These are phyloP conservation scores for Drosophila sechellia DNA, from an alignment of 1,140 invertebrate species.

Conservation along the genomic window DNA sequence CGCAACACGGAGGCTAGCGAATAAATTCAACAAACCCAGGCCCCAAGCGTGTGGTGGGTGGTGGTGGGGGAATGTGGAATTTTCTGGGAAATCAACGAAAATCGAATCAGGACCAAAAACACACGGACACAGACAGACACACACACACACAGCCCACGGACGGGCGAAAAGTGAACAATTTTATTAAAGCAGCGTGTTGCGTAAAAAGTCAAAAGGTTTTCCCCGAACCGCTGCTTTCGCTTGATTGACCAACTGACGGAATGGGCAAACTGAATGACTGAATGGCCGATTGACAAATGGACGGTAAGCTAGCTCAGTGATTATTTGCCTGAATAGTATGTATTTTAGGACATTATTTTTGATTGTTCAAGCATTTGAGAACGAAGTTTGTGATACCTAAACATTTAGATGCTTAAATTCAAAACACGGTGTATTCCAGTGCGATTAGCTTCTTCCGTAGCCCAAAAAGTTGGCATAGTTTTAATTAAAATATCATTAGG, in stretches of 20 bases:
- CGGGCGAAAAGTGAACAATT: slow-evolving; percentile 28
- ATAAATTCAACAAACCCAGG: slow-evolving; percentile 29
- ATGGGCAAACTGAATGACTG: neutral
- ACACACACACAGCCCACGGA: no score
- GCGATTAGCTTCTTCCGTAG: no score
- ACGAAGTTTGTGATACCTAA: no score
- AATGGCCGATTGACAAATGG: slow-evolving; percentile 19
- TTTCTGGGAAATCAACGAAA: slow-evolving; percentile 47
- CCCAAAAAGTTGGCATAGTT: slow-evolving; percentile 46
- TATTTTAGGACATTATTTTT: neutral
- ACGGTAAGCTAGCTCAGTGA: neutral
- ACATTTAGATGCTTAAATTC: no score
- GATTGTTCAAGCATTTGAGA: no score
- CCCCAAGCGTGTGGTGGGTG: neutral
- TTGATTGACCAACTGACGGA: slow-evolving; percentile 31
- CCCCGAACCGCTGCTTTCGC: slow-evolving; percentile 1
- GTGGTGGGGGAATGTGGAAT: slow-evolving; percentile 4
- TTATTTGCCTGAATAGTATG: neutral
- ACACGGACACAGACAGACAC: slow-evolving; percentile 4
- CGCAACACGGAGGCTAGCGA: slow-evolving; percentile 32
- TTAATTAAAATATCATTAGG: slow-evolving; percentile 76
- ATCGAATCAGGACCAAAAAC: slow-evolving; percentile 34
- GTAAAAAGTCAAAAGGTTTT: slow-evolving; percentile 36
- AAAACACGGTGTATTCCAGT: no score
- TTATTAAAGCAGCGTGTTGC: slow-evolving; percentile 43